Conservation (phyloP, 2,888 invertebrate species). For the Clostera curtula region DNA sequence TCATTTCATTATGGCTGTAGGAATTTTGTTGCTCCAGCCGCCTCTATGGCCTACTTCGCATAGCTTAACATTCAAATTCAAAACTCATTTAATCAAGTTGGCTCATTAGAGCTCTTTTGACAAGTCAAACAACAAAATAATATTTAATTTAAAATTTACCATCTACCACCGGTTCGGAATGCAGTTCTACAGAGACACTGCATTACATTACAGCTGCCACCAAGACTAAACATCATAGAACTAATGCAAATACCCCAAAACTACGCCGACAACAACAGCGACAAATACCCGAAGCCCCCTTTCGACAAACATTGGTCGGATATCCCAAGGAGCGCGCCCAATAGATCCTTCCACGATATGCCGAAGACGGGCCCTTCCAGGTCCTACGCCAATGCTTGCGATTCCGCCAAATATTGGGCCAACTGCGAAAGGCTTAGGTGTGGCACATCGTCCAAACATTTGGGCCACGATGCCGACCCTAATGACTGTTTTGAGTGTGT, state of each 20-base stretch:
- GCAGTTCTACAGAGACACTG: no score
- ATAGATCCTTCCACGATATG: slow-evolving; percentile 13
- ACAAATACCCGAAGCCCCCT: not conserved
- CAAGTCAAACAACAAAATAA: no score
- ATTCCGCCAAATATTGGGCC: slow-evolving; percentile 20
- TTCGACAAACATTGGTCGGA: slow-evolving; percentile 19
- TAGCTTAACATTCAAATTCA: no score
- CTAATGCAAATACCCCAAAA: slow-evolving; percentile 34
- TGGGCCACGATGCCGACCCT: slow-evolving; percentile 21
- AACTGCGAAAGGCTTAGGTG: slow-evolving; percentile 14
- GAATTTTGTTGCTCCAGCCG: no score
- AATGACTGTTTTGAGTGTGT: slow-evolving; percentile 33
- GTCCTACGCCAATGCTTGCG: slow-evolving; percentile 18
- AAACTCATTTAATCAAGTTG: no score
- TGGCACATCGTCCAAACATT: slow-evolving; percentile 9
- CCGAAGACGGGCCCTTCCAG: slow-evolving; percentile 14
- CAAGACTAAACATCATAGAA: slow-evolving; percentile 36
- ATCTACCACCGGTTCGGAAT: no score
- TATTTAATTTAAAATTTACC: no score
- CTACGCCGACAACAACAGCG: slow-evolving; percentile 18
- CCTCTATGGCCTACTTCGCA: no score
- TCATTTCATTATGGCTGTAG: no score
- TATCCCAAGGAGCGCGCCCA: slow-evolving; percentile 1
- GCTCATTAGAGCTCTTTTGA: no score
- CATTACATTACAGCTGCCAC: slow-evolving; percentile 17